These are phyloP conservation scores for Melolontha melolontha DNA, from an alignment of 2,888 invertebrate species.

Conservation along the genomic window DNA sequence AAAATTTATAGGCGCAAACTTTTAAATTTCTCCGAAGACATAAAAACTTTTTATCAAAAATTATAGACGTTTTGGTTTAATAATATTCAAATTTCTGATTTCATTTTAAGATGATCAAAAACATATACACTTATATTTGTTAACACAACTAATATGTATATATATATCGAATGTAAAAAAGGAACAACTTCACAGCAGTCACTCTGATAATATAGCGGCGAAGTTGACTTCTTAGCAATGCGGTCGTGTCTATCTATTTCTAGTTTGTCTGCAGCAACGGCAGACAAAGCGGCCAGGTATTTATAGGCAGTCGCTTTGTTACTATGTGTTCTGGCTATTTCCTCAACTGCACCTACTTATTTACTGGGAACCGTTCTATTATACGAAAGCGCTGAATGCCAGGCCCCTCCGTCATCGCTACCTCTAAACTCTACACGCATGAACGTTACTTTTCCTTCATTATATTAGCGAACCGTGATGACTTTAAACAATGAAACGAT, in stretches of 20 bases:
- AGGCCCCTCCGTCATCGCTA: not conserved
- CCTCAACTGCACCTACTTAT: conserved; percentile 49
- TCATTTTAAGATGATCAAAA: no score
- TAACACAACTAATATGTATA: conserved; percentile 15
- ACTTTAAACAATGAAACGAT: conserved; percentile 26
- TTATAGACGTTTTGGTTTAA: no score
- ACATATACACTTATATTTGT: conserved; percentile 2
- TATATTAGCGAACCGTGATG: conserved; percentile 17
- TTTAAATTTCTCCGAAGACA: no score
- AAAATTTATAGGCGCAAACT: no score
- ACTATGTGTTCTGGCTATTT: conserved; percentile 52
- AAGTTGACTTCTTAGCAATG: conserved; percentile 54
- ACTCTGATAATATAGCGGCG: conserved; percentile 50
- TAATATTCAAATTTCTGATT: no score
- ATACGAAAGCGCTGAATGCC: conserved; percentile 26
- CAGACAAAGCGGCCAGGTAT: conserved; percentile 53
- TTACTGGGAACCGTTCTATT: conserved; percentile 35
- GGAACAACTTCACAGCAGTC: conserved; percentile 26
- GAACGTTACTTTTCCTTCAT: conserved; percentile 26
- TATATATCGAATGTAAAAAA: conserved; percentile 17
- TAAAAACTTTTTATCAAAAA: no score
- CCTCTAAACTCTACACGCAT: conserved; percentile 27
- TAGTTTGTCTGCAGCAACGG: conserved; percentile 50
- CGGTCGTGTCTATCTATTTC: conserved; percentile 54
- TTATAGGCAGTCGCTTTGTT: conserved; percentile 52